Evolutionary conservation across 64 coral and sea anemone genomes (phyloP).

Genomic region (Dendrophyllia cribrosa): DNA sequence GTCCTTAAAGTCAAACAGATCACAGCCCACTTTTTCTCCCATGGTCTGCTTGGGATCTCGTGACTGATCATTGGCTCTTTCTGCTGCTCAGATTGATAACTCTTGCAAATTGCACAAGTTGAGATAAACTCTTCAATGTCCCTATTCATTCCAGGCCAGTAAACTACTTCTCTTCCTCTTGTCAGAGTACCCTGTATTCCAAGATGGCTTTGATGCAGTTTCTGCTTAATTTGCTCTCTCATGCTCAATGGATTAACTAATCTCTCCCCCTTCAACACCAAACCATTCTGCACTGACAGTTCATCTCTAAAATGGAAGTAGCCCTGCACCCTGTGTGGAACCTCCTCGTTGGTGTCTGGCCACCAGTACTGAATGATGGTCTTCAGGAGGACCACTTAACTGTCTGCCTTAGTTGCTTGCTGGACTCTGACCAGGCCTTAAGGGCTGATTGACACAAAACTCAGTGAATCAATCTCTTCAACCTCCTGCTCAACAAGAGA

Average conservation of each 20-base stretch:
- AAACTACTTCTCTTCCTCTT: slow-evolving; percentile 12
- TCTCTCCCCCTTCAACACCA: slow-evolving; percentile 1
- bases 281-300: slow-evolving; percentile 27
- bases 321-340: not conserved
- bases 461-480: too few species aligned
- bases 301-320: too few species aligned
- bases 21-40: slow-evolving; percentile 43
- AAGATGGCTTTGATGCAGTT: slow-evolving; percentile 37
- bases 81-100: too few species aligned
- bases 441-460: too few species aligned
- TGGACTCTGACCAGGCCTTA: too few species aligned
- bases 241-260: too few species aligned
- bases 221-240: too few species aligned
- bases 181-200: slow-evolving; percentile 32
- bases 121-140: slow-evolving; percentile 34
- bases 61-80: slow-evolving; percentile 53
- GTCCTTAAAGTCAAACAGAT: slow-evolving; percentile 15
- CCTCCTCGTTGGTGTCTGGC: slow-evolving; percentile 43
- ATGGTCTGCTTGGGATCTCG: slow-evolving; percentile 33
- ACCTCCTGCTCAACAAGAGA: too few species aligned
- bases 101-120: slow-evolving; percentile 26
- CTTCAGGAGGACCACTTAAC: too few species aligned
- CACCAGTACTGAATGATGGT: slow-evolving; percentile 15
- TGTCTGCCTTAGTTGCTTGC: too few species aligned
- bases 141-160: slow-evolving; percentile 54